phyloP scores from a whole-genome alignment of 2,888 invertebrate species.

The Yponomeuta evonymella region DNA sequence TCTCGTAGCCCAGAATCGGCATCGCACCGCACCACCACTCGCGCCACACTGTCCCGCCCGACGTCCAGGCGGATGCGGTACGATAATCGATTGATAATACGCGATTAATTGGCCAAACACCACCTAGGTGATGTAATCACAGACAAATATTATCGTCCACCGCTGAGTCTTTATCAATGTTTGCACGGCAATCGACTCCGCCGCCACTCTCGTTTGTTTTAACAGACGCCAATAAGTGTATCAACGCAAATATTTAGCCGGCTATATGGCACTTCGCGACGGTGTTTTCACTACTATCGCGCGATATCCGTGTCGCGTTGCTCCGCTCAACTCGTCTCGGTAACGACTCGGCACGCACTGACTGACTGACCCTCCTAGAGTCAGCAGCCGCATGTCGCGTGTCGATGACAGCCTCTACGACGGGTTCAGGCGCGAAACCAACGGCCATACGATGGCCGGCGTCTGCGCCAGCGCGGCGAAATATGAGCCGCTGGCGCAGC shows the following conservation, averaged over 20 bases:
- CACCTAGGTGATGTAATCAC: conserved; percentile 46
- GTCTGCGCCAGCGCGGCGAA: conserved; percentile 10
- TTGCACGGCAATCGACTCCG: conserved; percentile 15
- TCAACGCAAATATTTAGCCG: conserved; percentile 38
- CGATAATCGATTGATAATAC: conserved; percentile 4
- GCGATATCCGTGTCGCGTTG: conserved; percentile 15
- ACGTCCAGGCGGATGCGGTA: background rate
- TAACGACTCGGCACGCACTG: conserved; percentile 44
- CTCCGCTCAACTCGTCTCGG: conserved; percentile 26
- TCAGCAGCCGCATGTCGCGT: background rate
- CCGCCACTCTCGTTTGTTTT: conserved; percentile 5
- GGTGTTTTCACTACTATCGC: conserved; percentile 57
- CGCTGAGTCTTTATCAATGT: conserved; percentile 17
- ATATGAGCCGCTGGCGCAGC: conserved; percentile 18
- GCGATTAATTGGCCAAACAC: conserved; percentile 27
- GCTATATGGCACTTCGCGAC: conserved; percentile 38
- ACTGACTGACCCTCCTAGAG: conserved; percentile 20
- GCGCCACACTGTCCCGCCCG: background rate
- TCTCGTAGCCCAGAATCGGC: conserved; percentile 62
- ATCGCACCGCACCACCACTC: conserved; percentile 45
- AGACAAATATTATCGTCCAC: conserved; percentile 21
- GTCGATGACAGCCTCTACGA: background rate
- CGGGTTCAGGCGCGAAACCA: background rate
- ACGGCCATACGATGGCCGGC: background rate
- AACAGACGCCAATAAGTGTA: conserved; percentile 20